phyloP scores from a whole-genome alignment of 2,113 vertebrate genomes.

The Setophaga coronata region DNA sequence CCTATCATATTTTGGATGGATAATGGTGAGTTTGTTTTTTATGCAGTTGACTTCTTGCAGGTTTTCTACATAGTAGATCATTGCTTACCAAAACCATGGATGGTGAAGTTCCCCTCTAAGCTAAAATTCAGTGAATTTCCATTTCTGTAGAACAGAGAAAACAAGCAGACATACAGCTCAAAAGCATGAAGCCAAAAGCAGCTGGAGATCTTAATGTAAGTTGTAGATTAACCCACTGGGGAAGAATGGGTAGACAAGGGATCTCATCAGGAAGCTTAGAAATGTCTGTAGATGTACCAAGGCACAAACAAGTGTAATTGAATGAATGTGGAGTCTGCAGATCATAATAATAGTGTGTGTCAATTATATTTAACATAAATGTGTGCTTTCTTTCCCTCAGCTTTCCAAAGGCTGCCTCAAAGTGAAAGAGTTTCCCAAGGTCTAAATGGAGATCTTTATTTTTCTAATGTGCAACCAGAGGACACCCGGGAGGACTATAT shows the following conservation, averaged over 20 bases:
- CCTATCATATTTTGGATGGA: constrained; percentile 99
- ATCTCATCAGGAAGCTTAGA: neutral
- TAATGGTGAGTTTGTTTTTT: constrained; percentile 84
- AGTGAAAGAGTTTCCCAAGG: constrained; percentile 92
- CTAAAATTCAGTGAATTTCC: constrained; percentile 6
- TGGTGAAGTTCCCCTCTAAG: neutral
- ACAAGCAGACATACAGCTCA: neutral
- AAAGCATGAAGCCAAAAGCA: neutral
- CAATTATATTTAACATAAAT: neutral
- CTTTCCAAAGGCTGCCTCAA: constrained; percentile 93
- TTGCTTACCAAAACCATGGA: neutral
- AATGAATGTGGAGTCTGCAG: neutral
- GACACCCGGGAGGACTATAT: constrained; percentile 94
- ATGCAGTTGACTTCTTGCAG: neutral
- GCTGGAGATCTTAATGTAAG: neutral
- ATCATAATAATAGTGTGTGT: neutral
- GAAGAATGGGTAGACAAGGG: neutral
- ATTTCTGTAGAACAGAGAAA: neutral
- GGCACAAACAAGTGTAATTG: neutral
- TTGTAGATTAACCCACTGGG: neutral
- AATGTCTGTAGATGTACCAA: neutral
- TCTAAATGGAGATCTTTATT: constrained; percentile 96
- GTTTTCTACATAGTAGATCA: neutral
- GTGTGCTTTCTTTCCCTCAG: constrained; percentile 71
- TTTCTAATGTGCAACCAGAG: constrained; percentile 90